These are phyloP conservation scores for Petrocephalus schoutedeni DNA, from an alignment of 2,797 vertebrate species.

Conservation along the genomic window DNA sequence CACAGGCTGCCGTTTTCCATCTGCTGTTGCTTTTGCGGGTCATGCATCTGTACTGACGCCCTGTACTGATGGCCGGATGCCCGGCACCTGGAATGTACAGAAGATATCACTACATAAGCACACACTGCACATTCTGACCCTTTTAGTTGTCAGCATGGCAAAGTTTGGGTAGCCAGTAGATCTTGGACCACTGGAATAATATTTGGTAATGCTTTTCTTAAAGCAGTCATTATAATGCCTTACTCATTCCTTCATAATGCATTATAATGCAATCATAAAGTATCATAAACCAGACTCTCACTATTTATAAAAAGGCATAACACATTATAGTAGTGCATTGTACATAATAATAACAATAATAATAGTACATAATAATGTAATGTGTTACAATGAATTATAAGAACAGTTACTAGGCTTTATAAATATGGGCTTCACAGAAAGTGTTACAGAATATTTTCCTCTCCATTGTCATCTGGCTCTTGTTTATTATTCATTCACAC, in stretches of 20 bases:
- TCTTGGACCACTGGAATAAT: background rate
- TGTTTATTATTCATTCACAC: background rate
- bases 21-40: background rate
- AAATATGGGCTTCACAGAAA: no score
- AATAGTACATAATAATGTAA: no score
- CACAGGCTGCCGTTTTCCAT: background rate
- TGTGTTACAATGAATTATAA: no score
- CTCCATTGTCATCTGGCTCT: background rate
- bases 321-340: no score
- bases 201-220: background rate
- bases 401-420: no score
- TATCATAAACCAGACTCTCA: no score
- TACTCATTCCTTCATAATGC: no score
- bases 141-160: background rate
- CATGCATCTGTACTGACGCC: background rate
- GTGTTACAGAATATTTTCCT: background rate
- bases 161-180: background rate
- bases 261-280: no score
- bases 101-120: background rate
- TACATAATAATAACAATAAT: no score
- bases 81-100: background rate
- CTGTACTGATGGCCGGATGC: background rate
- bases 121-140: background rate
- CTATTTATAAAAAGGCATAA: no score
- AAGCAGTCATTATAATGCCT: no score